Percentiles rank a stretch among this genome's conserved stretches.
Conservation (phyloP, 2,113 vertebrate species). For the Ranitomeya imitator region DNA sequence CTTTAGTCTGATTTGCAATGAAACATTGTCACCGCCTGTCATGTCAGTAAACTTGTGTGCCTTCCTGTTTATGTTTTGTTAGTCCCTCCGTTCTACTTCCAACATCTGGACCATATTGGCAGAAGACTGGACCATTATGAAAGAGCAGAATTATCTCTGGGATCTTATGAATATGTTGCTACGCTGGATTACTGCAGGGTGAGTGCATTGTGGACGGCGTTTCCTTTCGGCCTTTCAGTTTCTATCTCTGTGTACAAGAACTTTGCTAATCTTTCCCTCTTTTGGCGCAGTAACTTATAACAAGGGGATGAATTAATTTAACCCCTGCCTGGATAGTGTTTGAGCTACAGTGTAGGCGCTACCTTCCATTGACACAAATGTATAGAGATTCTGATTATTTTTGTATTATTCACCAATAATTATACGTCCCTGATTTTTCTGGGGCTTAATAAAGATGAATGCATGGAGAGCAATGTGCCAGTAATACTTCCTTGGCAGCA, state of each 20-base stretch:
- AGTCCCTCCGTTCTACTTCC: constrained; percentile 92
- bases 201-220: constrained; percentile 58
- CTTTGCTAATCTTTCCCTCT: background rate
- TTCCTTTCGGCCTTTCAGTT: background rate
- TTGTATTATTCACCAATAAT: too few species aligned
- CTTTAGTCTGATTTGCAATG: background rate
- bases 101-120: constrained; percentile 93
- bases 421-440: too few species aligned
- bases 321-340: background rate
- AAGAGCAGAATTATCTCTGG: constrained; percentile 89
- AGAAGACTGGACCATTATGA: constrained; percentile 86
- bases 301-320: background rate
- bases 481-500: too few species aligned
- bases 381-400: too few species aligned
- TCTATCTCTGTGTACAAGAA: constrained; percentile 9
- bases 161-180: constrained; percentile 91
- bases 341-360: background rate
- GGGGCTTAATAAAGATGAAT: too few species aligned
- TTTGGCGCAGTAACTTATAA: background rate
- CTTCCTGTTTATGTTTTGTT: constrained; percentile 55
- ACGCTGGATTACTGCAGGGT: constrained; percentile 94
- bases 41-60: constrained; percentile 2
- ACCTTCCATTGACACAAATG: background rate
- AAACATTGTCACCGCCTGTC: background rate
- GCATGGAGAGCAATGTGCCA: too few species aligned